Base-by-base conservation (phyloP, 2,888 invertebrate species). In the Dendrolimus pini region DNA sequence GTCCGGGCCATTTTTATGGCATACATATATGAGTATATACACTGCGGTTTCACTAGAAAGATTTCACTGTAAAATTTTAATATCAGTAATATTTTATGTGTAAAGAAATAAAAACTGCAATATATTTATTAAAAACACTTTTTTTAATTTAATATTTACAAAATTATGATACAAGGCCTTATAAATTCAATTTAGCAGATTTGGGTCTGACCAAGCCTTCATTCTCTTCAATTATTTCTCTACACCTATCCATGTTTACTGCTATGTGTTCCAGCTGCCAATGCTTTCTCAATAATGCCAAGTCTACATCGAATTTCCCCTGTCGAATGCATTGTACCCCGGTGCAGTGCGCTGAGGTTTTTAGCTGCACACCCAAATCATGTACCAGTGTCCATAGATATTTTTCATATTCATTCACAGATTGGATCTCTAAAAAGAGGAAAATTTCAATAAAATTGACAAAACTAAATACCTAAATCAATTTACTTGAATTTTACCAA, bases 361-460 rank as follows among this genome's bases (percentile, higher is more conserved):
- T 95, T 53, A 98, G 76, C 72, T 94, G 93, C 1, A 95, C 77
- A 7, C 97, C 99, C 52, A 99, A 86, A 62, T 97, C 96, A 75
- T 97, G 94, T 12, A 98, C 84, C n/a, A 99, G 70, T 0, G 93
- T 90, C 77, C 94, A 94, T 14, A 99, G 82, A 76, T 95, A 97
- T 54, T 91, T 85, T 64, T 96, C 96, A 68, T 93, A 93, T 82
- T 98, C 98, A 83, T 98, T 98, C 41, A 97, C 93, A 52, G 95
- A 93, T 76, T 97, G 96, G 41, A 99, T 88, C 90, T 98, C 98
- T 96, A 91, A 58, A 52, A 55, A 47, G 52, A 12, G 52, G 14
- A 52, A 47, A 12, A 53, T 9, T 41, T 6, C 13, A 13, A 41
- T 57, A 41, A 53, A 52, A 41, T 30, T 30, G 6, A 10, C 30